phyloP scores from a whole-genome alignment of 2,888 invertebrate species.

The Allophyes oxyacanthae region DNA sequence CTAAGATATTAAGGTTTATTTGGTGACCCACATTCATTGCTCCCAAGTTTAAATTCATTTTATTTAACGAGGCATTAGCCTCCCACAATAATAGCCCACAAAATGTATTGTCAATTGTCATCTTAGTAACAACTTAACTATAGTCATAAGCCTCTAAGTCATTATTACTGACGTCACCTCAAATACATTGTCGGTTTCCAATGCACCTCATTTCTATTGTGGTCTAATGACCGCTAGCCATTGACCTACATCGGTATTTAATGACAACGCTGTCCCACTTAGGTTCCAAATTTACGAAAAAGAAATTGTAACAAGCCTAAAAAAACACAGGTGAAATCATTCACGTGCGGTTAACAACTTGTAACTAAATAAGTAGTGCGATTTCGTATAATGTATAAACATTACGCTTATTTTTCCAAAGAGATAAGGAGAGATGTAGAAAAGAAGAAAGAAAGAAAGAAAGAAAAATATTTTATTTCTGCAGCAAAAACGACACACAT shows the following conservation, averaged over 20 bases:
- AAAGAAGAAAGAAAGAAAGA: too few relatives aligned
- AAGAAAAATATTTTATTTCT: too few relatives aligned
- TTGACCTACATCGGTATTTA: slow-evolving; percentile 46
- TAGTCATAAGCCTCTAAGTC: not conserved
- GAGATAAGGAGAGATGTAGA: too few relatives aligned
- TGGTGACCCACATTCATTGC: too few relatives aligned
- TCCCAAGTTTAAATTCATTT: too few relatives aligned
- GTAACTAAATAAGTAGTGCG: too few relatives aligned
- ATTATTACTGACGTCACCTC: slow-evolving; percentile 17
- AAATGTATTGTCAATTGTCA: not conserved
- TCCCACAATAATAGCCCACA: too few relatives aligned
- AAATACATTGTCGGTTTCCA: slow-evolving; percentile 37
- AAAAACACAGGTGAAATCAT: slow-evolving; percentile 28
- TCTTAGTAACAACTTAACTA: not conserved
- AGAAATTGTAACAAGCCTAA: slow-evolving; percentile 26
- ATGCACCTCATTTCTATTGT: slow-evolving; percentile 43
- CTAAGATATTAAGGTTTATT: too few relatives aligned
- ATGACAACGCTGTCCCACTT: slow-evolving; percentile 44
- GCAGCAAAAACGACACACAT: too few relatives aligned
- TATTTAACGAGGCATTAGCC: too few relatives aligned
- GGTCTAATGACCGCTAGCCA: slow-evolving; percentile 40
- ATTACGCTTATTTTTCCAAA: too few relatives aligned
- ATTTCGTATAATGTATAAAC: too few relatives aligned
- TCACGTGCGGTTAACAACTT: not conserved
- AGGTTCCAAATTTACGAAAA: slow-evolving; percentile 30